Percentiles rank a stretch among this genome's conserved stretches.
phyloP scores from a whole-genome alignment of 2,113 vertebrate genomes.

The Ariopsis seemanni region DNA sequence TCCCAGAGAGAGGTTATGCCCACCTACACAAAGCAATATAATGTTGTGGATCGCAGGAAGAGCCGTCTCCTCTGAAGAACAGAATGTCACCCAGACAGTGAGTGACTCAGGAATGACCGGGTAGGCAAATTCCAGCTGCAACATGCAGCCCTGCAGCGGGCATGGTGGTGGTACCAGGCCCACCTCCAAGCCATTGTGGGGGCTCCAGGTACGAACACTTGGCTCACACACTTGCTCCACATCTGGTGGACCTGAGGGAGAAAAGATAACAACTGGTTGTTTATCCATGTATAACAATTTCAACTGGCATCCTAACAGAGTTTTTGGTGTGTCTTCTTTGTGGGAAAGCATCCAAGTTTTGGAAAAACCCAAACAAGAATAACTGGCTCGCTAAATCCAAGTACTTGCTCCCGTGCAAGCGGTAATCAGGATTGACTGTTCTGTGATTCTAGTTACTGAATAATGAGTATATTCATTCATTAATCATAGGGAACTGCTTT shows the following conservation, averaged over 20 bases:
- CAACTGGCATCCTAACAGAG: background rate
- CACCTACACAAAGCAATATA: constrained; percentile 82
- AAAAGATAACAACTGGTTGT: background rate
- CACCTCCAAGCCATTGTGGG: constrained; percentile 84
- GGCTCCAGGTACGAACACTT: constrained; percentile 95
- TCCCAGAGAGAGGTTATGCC: constrained; percentile 87
- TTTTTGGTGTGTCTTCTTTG: background rate
- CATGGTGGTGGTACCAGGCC: constrained; percentile 79
- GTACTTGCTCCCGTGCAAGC: background rate
- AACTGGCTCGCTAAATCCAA: background rate
- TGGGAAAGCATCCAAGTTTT: background rate
- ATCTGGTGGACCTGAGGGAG: constrained; percentile 87
- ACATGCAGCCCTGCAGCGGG: constrained; percentile 89
- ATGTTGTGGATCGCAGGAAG: constrained; percentile 88
- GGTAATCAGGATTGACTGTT: background rate
- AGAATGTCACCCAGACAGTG: constrained; percentile 94
- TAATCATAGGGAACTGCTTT: background rate
- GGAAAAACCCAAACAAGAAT: background rate
- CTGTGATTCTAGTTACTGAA: background rate
- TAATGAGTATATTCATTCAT: background rate
- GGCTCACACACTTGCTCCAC: constrained; percentile 95
- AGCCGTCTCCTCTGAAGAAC: constrained; percentile 85
- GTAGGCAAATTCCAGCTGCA: constrained; percentile 88
- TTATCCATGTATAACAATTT: background rate
- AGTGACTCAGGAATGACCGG: constrained; percentile 87